A percentile compares a stretch with the other conserved stretches of the same genome.
phyloP scores from a whole-genome alignment of 2,888 invertebrate genomes.

The Erebia aethiops region DNA sequence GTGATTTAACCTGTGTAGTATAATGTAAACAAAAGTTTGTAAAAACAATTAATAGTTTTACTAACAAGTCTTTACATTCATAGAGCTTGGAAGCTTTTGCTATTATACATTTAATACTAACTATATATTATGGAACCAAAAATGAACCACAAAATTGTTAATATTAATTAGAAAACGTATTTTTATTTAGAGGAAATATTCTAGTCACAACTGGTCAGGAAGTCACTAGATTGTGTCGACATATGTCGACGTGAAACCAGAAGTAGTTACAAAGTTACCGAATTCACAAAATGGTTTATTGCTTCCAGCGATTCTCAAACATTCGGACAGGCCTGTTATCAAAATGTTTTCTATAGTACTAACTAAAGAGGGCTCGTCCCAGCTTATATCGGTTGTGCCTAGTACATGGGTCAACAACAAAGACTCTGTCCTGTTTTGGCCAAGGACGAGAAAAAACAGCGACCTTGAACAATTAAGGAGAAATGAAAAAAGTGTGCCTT shows the following conservation, averaged over 20 bases:
- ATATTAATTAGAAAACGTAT: no score
- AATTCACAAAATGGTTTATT: conserved; percentile 1
- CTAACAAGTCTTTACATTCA: no score
- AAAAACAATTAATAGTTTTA: background rate
- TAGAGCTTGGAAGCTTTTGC: no score
- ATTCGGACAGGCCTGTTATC: background rate
- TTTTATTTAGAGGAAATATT: no score
- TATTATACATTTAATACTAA: no score
- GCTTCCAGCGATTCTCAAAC: conserved; percentile 1
- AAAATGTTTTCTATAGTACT: background rate
- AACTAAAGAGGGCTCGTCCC: conserved; percentile 1
- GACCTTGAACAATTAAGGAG: conserved; percentile 1
- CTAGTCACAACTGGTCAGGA: no score
- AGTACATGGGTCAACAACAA: background rate
- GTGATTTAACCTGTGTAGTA: no score
- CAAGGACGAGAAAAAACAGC: conserved; percentile 1
- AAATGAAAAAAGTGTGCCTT: background rate
- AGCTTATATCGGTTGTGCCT: background rate
- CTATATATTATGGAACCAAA: no score
- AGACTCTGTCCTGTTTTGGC: background rate
- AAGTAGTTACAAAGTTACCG: background rate
- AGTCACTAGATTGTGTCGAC: no score
- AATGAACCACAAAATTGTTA: no score
- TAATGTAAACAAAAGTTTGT: background rate
- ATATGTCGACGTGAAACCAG: no score